Conservation (phyloP, 2,888 invertebrate genomes). For the Actias luna region DNA sequence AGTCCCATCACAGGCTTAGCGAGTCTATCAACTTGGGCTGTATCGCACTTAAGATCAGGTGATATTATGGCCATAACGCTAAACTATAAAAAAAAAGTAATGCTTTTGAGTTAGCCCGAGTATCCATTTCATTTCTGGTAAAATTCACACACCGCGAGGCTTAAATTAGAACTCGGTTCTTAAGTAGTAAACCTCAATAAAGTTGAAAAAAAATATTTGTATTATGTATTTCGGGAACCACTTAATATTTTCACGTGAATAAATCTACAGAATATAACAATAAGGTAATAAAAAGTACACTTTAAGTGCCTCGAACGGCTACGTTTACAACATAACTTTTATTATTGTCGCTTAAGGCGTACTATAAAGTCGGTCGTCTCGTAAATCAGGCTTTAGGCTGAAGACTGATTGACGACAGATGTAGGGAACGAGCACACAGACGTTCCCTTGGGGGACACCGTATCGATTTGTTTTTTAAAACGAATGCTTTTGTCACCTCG, state of each 20-base stretch:
- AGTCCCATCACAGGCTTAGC: too few species aligned
- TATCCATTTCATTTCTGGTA: too few species aligned
- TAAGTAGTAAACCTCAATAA: too few species aligned
- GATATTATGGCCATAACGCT: too few species aligned
- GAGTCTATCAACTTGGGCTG: too few species aligned
- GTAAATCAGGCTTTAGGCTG: conserved; percentile 63
- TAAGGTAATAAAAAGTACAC: conserved; percentile 45
- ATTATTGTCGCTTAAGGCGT: conserved; percentile 70
- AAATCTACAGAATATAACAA: conserved; percentile 5
- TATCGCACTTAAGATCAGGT: too few species aligned
- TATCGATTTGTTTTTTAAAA: conserved; percentile 21
- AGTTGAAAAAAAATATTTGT: too few species aligned
- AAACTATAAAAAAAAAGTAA: too few species aligned
- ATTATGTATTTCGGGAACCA: not conserved
- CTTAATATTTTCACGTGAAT: not conserved
- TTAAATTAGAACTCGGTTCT: too few species aligned
- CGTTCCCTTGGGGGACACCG: conserved; percentile 27
- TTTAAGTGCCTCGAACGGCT: conserved; percentile 47
- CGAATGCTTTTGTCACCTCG: conserved; percentile 11
- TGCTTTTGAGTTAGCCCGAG: too few species aligned
- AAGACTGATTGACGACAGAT: conserved; percentile 16
- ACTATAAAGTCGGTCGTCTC: conserved; percentile 64
- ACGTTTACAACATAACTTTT: conserved; percentile 70
- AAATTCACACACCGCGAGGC: too few species aligned
- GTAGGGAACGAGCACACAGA: conserved; percentile 15